Percentiles rank a stretch among this genome's conserved stretches.
phyloP scores from a whole-genome alignment of 2,888 invertebrate genomes.

The Oligia latruncula region DNA sequence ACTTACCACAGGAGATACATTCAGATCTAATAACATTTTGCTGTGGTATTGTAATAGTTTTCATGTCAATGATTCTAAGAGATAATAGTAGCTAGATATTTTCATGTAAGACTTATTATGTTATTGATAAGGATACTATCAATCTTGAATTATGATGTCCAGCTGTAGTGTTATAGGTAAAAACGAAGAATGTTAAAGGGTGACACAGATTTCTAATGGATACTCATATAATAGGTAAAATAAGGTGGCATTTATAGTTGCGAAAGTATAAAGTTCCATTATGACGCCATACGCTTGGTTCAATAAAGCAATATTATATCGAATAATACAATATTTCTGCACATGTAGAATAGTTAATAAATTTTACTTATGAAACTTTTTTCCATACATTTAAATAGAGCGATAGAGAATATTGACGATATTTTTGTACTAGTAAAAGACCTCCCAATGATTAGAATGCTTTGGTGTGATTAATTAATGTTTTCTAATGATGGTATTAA shows the following conservation, averaged over 20 bases:
- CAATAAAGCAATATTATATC: slow-evolving; percentile 59
- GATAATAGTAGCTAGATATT: slow-evolving; percentile 72
- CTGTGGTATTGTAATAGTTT: slow-evolving; percentile 67
- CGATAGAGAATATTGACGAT: slow-evolving; percentile 72
- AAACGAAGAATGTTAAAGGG: slow-evolving; percentile 68
- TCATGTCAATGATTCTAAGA: slow-evolving; percentile 70
- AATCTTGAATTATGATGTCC: slow-evolving; percentile 73
- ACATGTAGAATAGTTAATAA: slow-evolving; percentile 60
- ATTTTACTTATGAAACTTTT: slow-evolving; percentile 51
- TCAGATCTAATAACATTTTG: slow-evolving; percentile 49
- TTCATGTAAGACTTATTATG: slow-evolving; percentile 73
- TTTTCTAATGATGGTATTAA: slow-evolving; percentile 62
- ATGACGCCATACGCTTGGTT: slow-evolving; percentile 58
- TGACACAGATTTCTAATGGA: slow-evolving; percentile 68
- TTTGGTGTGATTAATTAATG: slow-evolving; percentile 67
- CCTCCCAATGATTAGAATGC: slow-evolving; percentile 72
- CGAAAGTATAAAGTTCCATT: slow-evolving; percentile 56
- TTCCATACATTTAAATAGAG: slow-evolving; percentile 64
- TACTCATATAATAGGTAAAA: slow-evolving; percentile 67
- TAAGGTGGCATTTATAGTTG: slow-evolving; percentile 64
- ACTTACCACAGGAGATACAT: slow-evolving; percentile 63
- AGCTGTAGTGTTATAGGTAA: slow-evolving; percentile 71
- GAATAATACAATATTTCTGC: slow-evolving; percentile 58
- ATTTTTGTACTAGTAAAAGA: slow-evolving; percentile 87
- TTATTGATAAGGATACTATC: slow-evolving; percentile 73